Evolutionary conservation across 2,888 invertebrate species (phyloP).

Genomic region (Lasioglossum villosulum): DNA sequence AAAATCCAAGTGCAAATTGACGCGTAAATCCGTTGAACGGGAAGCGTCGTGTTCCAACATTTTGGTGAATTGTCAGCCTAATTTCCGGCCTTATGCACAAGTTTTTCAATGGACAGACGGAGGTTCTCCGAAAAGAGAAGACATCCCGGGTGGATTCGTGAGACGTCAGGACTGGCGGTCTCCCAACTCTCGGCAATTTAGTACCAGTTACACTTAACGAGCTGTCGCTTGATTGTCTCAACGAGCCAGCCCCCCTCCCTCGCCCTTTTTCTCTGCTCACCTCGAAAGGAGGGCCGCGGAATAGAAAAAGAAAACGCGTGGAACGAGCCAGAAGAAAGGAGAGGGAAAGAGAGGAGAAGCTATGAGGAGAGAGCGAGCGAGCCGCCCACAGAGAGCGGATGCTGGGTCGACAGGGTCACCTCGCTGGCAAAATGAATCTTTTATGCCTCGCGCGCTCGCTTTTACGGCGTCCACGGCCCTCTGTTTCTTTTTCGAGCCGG

Average conservation of each 20-base stretch:
- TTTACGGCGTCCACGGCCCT: conserved; percentile 60
- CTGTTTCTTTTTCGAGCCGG: conserved; percentile 39
- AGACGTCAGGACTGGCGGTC: conserved; percentile 33
- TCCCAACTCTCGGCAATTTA: conserved; percentile 77
- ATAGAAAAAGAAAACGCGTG: conserved; percentile 43
- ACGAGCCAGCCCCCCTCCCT: conserved; percentile 64
- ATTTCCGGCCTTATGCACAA: neutral
- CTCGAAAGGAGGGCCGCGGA: conserved; percentile 41
- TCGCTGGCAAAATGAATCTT: conserved; percentile 73
- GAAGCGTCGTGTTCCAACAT: no score
- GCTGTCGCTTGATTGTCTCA: conserved; percentile 72
- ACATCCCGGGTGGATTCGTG: neutral
- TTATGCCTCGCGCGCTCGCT: conserved; percentile 65
- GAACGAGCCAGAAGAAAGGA: conserved; percentile 25
- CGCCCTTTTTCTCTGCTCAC: conserved; percentile 50
- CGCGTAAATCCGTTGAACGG: no score
- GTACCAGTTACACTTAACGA: conserved; percentile 73
- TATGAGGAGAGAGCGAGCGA: conserved; percentile 15
- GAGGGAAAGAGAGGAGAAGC: conserved; percentile 15
- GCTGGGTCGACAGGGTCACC: conserved; percentile 76
- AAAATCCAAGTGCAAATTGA: no score
- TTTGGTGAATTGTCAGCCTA: neutral
- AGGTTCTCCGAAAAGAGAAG: neutral
- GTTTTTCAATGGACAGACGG: neutral
- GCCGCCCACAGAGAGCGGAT: conserved; percentile 75